Evolutionary conservation across 2,113 vertebrate species (phyloP).

Genomic region (Poicephalus meyeri): DNA sequence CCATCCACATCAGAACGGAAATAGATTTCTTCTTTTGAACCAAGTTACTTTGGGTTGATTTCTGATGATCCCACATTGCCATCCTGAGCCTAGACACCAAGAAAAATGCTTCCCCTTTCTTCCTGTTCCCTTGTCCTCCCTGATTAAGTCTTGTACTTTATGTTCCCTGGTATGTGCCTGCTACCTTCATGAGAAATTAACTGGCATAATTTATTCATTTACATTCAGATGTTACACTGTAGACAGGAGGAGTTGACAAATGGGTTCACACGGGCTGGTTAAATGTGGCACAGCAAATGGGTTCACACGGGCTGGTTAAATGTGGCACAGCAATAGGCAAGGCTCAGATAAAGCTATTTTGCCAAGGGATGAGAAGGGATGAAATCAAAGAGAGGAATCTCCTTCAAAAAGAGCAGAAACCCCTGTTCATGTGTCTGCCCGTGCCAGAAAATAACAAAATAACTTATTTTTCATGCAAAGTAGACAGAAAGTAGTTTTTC

Average conservation of each 20-base stretch:
- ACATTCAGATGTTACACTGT: neutral
- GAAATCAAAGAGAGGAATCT: neutral
- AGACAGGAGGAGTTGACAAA: neutral
- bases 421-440: neutral
- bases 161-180: neutral
- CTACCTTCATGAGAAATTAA: conserved; percentile 25
- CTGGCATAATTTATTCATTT: conserved; percentile 34
- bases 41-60: neutral
- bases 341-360: neutral
- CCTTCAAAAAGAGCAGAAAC: neutral
- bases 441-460: neutral
- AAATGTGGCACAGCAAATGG: neutral
- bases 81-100: neutral
- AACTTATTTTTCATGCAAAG: neutral
- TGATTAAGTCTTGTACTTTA: neutral
- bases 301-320: neutral
- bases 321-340: neutral
- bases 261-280: neutral
- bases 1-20: rapidly evolving
- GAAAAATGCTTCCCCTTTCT: neutral
- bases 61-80: neutral
- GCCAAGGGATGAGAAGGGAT: neutral
- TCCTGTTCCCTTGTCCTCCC: neutral
- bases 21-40: neutral
- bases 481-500: neutral